phyloP scores from a whole-genome alignment of 2,113 vertebrate species.

The Entosphenus tridentatus region DNA sequence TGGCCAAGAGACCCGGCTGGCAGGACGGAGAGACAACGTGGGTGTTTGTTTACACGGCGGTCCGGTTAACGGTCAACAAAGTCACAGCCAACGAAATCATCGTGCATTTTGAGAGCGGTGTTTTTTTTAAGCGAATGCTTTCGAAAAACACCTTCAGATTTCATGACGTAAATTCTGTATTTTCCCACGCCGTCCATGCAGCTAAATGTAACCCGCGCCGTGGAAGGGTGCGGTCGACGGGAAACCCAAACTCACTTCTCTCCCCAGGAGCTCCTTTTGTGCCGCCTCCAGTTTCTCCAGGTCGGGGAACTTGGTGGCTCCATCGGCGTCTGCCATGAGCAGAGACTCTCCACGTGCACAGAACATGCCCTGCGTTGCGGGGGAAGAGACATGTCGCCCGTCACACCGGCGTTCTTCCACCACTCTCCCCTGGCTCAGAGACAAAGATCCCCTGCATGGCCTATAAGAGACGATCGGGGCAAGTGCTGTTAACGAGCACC shows the following conservation, averaged over 20 bases:
- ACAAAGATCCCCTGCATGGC: no score
- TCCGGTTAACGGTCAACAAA: no score
- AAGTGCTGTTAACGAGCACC: no score
- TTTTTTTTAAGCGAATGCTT: no score
- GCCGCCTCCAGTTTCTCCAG: constrained; percentile 62
- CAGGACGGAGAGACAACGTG: not conserved
- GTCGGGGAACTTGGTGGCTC: constrained; percentile 78
- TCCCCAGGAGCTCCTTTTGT: constrained; percentile 25
- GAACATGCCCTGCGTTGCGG: constrained; percentile 41
- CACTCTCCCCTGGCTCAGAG: no score
- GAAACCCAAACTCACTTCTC: not conserved
- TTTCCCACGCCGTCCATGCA: not conserved
- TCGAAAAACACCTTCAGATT: not conserved
- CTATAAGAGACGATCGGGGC: no score
- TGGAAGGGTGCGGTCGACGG: not conserved
- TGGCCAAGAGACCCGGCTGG: constrained; percentile 52
- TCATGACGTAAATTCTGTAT: not conserved
- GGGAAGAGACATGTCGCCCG: not conserved
- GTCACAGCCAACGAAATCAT: no score
- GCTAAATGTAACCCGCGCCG: not conserved
- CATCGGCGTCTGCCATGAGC: constrained; percentile 90
- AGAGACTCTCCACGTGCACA: constrained; percentile 47
- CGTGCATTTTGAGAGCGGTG: no score
- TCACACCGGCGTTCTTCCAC: no score
- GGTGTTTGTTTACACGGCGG: no score